Evolutionary conservation across 2,888 invertebrate species (phyloP).

Genomic region (Xanthia icteritia): DNA sequence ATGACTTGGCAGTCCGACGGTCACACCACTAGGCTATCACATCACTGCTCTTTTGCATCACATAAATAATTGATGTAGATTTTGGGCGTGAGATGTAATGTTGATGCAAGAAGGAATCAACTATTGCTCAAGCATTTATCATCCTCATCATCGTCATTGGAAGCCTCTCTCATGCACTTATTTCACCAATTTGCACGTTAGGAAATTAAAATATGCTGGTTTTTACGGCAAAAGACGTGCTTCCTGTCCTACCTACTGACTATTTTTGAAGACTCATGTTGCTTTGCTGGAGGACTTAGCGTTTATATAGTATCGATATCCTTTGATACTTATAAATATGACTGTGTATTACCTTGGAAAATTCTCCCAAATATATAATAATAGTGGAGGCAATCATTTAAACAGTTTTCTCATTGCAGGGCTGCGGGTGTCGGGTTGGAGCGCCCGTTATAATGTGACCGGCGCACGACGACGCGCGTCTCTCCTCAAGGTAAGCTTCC

Average conservation of each 20-base stretch:
- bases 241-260: neutral
- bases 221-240: neutral
- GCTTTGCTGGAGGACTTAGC: neutral
- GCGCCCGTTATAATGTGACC: conserved; percentile 89
- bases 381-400: conserved; percentile 34
- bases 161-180: neutral
- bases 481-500: conserved; percentile 86
- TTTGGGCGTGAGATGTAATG: neutral
- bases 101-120: neutral
- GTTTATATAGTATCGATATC: neutral
- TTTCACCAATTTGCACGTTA: neutral
- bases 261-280: conserved; percentile 7
- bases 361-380: neutral
- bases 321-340: too few relatives aligned
- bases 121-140: neutral
- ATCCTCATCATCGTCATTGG: neutral
- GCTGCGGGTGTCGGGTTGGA: conserved; percentile 76
- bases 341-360: neutral
- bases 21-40: too few relatives aligned
- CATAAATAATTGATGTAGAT: neutral
- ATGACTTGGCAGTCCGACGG: too few relatives aligned
- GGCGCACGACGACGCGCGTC: conserved; percentile 85
- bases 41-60: neutral
- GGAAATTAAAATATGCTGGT: neutral
- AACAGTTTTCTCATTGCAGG: conserved; percentile 74